Conservation (phyloP, 1,140 invertebrate species). For the Apis florea region DNA sequence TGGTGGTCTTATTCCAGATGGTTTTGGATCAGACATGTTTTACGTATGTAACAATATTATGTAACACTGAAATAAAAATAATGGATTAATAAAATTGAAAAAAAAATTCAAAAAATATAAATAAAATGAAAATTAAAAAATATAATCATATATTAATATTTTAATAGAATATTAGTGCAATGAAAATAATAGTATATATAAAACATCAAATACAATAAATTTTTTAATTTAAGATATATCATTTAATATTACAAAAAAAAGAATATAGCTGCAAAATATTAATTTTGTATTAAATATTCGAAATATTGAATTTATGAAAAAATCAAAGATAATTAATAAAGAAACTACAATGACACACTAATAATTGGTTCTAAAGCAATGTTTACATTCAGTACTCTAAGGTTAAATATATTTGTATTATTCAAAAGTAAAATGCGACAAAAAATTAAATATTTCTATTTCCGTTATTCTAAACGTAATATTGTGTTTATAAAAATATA, state of each 20-base stretch:
- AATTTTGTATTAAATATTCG: too few relatives aligned
- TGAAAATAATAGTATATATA: not conserved
- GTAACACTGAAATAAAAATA: constrained; percentile 49
- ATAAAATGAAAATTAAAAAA: not conserved
- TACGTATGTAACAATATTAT: constrained; percentile 42
- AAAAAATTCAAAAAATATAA: not conserved
- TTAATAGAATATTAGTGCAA: not conserved
- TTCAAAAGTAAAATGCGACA: too few relatives aligned
- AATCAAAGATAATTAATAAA: too few relatives aligned
- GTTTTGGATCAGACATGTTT: constrained; percentile 68
- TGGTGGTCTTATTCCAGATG: constrained; percentile 82
- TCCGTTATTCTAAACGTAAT: too few relatives aligned
- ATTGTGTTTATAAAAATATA: too few relatives aligned
- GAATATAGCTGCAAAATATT: too few relatives aligned
- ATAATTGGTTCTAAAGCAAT: too few relatives aligned
- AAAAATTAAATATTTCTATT: too few relatives aligned
- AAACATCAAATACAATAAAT: not conserved
- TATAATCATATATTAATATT: not conserved
- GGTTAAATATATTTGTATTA: too few relatives aligned
- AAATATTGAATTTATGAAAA: too few relatives aligned
- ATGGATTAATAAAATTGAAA: constrained; percentile 23
- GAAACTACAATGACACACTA: too few relatives aligned
- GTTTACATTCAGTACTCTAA: too few relatives aligned
- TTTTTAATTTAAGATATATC: not conserved
- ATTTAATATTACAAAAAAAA: not conserved